Conservation (phyloP, 2,113 vertebrate genomes). For the Naja naja region DNA sequence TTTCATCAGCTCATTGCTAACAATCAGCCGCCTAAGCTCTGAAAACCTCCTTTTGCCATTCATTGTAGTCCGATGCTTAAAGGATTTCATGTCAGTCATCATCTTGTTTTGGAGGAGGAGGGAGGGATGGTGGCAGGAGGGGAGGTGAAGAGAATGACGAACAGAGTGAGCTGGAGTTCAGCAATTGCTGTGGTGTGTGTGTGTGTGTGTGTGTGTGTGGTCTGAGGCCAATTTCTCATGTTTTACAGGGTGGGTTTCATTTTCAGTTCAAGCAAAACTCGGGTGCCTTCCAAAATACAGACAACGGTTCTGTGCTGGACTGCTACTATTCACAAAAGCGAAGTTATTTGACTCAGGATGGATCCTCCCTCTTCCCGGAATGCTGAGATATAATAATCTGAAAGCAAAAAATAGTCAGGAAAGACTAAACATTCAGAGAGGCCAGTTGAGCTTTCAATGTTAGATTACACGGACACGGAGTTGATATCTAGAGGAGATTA, state of each 20-base stretch:
- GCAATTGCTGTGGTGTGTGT: conserved; percentile 62
- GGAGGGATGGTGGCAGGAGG: neutral
- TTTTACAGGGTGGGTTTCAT: conserved; percentile 69
- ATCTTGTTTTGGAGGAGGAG: conserved; percentile 52
- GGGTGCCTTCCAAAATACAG: conserved; percentile 68
- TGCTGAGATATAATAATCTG: conserved; percentile 59
- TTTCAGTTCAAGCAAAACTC: conserved; percentile 66
- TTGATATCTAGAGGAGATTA: conserved; percentile 8
- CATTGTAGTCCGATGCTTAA: conserved; percentile 54
- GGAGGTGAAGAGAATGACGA: neutral
- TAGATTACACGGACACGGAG: conserved; percentile 25
- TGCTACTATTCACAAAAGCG: conserved; percentile 75
- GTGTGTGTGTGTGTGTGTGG: conserved; percentile 81
- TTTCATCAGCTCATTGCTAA: conserved; percentile 58
- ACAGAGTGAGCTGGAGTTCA: conserved; percentile 34
- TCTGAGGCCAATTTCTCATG: conserved; percentile 69
- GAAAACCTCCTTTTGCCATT: conserved; percentile 48
- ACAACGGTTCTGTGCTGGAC: conserved; percentile 69
- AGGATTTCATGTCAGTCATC: conserved; percentile 69
- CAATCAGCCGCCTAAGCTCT: conserved; percentile 60
- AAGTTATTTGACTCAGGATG: conserved; percentile 64
- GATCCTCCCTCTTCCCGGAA: neutral
- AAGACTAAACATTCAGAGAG: neutral
- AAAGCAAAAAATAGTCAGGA: conserved; percentile 46
- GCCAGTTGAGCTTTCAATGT: conserved; percentile 36